Conservation (phyloP, 2,888 invertebrate species). For the Clostera curtula region DNA sequence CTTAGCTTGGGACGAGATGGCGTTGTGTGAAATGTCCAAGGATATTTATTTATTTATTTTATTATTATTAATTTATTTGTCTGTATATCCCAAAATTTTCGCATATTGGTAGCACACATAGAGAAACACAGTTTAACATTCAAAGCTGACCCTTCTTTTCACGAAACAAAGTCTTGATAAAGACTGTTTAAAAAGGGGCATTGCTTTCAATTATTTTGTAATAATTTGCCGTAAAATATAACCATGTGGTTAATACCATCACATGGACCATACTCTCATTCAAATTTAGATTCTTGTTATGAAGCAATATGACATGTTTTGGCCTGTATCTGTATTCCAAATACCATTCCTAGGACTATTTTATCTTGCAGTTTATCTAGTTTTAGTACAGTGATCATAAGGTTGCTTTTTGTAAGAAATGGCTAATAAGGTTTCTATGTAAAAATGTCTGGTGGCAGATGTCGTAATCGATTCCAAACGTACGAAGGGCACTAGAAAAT, state of each 20-base stretch:
- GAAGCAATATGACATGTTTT: slow-evolving; percentile 16
- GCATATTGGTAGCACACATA: too few species aligned
- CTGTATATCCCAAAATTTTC: too few species aligned
- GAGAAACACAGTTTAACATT: too few species aligned
- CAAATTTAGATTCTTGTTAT: slow-evolving; percentile 9
- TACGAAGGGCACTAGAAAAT: slow-evolving; percentile 59
- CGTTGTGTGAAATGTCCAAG: too few species aligned
- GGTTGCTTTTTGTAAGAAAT: slow-evolving; percentile 9
- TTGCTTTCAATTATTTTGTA: slow-evolving; percentile 24
- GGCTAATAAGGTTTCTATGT: slow-evolving; percentile 11
- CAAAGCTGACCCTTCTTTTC: too few species aligned
- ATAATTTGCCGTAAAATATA: slow-evolving; percentile 31
- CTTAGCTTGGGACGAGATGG: too few species aligned
- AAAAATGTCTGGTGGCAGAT: slow-evolving; percentile 48
- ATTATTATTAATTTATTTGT: too few species aligned
- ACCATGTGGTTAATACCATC: slow-evolving; percentile 28
- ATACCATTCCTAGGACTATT: slow-evolving; percentile 7
- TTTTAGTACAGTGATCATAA: slow-evolving; percentile 5
- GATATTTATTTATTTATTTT: too few species aligned
- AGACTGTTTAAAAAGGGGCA: slow-evolving; percentile 17
- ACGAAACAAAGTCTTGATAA: too few species aligned
- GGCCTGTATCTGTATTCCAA: slow-evolving; percentile 1
- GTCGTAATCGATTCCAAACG: slow-evolving; percentile 55
- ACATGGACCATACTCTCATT: neutral
- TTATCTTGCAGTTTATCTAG: neutral